Base-by-base conservation (phyloP, 1,140 invertebrate species). In the Achroia grisella region DNA sequence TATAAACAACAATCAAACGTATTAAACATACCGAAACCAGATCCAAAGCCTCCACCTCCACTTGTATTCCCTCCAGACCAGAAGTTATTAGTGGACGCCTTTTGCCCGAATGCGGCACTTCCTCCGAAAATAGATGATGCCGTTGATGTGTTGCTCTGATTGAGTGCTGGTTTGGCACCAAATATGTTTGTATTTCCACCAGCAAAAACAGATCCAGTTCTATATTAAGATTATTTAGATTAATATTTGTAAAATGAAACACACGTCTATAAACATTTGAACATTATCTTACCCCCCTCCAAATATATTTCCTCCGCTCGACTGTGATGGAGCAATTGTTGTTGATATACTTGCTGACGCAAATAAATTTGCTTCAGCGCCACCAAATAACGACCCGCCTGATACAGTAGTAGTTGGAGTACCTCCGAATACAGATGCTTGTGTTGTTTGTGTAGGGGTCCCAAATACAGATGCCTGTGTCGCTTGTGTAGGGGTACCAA, bases 331-430 rank as follows among this genome's bases (percentile, higher is more conserved):
- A 1, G 73, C 65, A 29, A 49, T 74, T 0, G 75, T 81, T 6
- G 76, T 79, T 3, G 76, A 81, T 46, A 83, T 83, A 53, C 66
- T 81, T 5, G 70, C 77, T 0, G 74, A 50, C 1, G 73, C 73
- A 40, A 79, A 81, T 44, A 81, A 46, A 52, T 69, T 75, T 1
- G 57, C 40, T 40, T 72, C 74, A 5, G 46, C 58, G 0, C 60
- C 63, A 1, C 74, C 72, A 43, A 81, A 81, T 13, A 71, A 40
- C 4, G 77, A 77, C 4, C 61, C 54, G 39, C 62, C 57, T 37
- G 68, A 63, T 5, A 67, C 41, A 0, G 62, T 60, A 4, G 66
- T 56, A 12, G 60, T 48, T 0, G 62, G 48, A 13, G 50, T 14
- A 8, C 35, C 48, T 29, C 61, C 61, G 28, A 64, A 64, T 8